phyloP scores from a whole-genome alignment of 1,140 invertebrate species.

The Diploscapter pachys region DNA sequence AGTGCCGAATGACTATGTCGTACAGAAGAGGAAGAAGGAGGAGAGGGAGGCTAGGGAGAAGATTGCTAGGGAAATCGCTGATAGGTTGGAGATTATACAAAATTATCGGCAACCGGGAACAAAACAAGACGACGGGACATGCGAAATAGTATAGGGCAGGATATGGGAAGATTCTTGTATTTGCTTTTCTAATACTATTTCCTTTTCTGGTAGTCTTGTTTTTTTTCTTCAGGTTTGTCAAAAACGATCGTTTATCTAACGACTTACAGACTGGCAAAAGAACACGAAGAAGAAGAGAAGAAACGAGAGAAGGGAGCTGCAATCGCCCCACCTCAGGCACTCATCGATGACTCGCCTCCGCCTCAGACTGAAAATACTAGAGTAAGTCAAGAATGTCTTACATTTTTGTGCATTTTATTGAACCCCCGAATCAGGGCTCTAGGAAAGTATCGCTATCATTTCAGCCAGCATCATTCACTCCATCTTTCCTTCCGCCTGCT shows the following conservation, averaged over 20 bases:
- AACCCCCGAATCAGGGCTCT: no score
- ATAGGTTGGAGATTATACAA: slow-evolving; percentile 30
- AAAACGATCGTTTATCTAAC: neutral
- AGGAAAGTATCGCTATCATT: neutral
- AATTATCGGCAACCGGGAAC: no score
- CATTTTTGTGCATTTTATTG: no score
- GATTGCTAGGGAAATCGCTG: slow-evolving; percentile 49
- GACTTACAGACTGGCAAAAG: slow-evolving; percentile 20
- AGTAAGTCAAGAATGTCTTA: neutral
- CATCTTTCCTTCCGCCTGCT: slow-evolving; percentile 28
- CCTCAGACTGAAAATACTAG: slow-evolving; percentile 7
- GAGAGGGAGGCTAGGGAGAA: slow-evolving; percentile 44
- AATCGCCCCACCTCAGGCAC: slow-evolving; percentile 47
- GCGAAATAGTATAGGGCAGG: no score
- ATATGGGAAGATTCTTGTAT: no score
- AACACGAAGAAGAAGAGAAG: slow-evolving; percentile 50
- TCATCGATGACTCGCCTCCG: slow-evolving; percentile 37
- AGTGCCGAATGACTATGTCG: slow-evolving; percentile 48
- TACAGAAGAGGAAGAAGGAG: slow-evolving; percentile 53
- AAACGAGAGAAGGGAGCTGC: slow-evolving; percentile 52
- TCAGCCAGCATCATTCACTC: slow-evolving; percentile 3
- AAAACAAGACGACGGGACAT: no score
- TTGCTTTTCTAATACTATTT: no score
- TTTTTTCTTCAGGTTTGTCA: no score
- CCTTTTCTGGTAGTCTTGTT: no score